These are phyloP conservation scores for Hippotragus niger DNA, from an alignment of 2,113 vertebrate genomes.

Conservation along the genomic window DNA sequence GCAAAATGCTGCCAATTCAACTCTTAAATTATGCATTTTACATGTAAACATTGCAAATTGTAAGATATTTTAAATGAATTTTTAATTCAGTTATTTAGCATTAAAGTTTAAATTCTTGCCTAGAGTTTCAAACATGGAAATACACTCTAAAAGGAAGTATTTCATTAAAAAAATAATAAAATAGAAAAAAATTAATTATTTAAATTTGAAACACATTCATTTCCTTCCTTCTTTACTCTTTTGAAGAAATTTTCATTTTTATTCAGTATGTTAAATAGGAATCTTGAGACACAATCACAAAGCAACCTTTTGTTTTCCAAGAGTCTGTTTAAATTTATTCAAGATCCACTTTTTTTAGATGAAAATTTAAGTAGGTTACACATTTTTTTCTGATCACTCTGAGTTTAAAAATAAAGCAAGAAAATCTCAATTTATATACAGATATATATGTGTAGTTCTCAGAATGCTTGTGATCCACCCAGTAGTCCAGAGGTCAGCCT, in stretches of 20 bases:
- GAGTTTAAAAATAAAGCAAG: not conserved
- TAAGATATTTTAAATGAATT: slow-evolving; percentile 78
- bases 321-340: not conserved
- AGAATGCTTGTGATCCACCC: not conserved
- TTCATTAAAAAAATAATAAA: not conserved
- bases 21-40: slow-evolving; percentile 77
- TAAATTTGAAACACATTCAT: slow-evolving; percentile 15
- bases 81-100: slow-evolving; percentile 79
- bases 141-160: slow-evolving; percentile 59
- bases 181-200: not conserved
- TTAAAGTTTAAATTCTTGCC: slow-evolving; percentile 78
- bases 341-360: not conserved
- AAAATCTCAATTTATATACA: not conserved
- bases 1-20: slow-evolving; percentile 62
- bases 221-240: not conserved
- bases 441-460: not conserved
- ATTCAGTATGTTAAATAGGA: not conserved
- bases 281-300: not conserved
- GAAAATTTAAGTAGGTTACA: not conserved
- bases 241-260: not conserved
- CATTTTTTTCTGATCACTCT: slow-evolving; percentile 15
- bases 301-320: not conserved
- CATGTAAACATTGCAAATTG: slow-evolving; percentile 78
- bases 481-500: not conserved
- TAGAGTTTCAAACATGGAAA: slow-evolving; percentile 69